Base-by-base conservation (phyloP, 2,888 invertebrate species). In the Eupeodes luniger region DNA sequence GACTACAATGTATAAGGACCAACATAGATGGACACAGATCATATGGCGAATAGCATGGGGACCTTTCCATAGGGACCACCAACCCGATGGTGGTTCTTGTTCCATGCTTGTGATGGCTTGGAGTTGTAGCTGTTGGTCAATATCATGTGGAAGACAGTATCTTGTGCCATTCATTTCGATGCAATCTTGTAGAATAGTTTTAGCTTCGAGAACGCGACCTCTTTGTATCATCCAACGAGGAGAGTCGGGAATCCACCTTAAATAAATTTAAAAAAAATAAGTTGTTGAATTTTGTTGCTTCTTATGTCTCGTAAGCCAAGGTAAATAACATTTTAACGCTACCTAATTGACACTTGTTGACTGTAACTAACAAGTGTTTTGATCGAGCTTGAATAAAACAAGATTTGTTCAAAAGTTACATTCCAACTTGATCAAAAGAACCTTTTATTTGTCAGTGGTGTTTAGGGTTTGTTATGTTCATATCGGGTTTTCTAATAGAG, bases 171-270 rank as follows among this genome's bases (percentile, higher is more conserved):
- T 94, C 79, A 92, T 91, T 75, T 92, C 91, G 53, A 93, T 92
- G 70, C 94, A 94, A 86, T 93, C 90, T 40, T 93, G 90, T 55
- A 94, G 83, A 72, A 94, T 94, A 66, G 91, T 90, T 90, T 94
- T 93, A 5, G 94, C 94, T 55, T 93, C 94, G 84, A 92, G 91
- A 10, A 93, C 92, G 47, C 93, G 91, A 2, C 94, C 94, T 34
- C 92, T 92, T 19, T 91, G 91, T n/a, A 94, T 92, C 90, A 94
- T 92, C 94, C 94, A 94, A 62, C 94, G 92, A 6, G 94, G 94
- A 2, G 94, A 94, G 89, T 94, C 94, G 4, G 94, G 94, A 81
- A 94, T 94, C 93, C 93, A 94, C 90, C 93, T 93, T 57, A 0
- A 83, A 79, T 44, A 53, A 40, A 40, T 40, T 40, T 40, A 1